phyloP scores from a whole-genome alignment of 2,113 vertebrate genomes.

The Dissostichus mawsoni region DNA sequence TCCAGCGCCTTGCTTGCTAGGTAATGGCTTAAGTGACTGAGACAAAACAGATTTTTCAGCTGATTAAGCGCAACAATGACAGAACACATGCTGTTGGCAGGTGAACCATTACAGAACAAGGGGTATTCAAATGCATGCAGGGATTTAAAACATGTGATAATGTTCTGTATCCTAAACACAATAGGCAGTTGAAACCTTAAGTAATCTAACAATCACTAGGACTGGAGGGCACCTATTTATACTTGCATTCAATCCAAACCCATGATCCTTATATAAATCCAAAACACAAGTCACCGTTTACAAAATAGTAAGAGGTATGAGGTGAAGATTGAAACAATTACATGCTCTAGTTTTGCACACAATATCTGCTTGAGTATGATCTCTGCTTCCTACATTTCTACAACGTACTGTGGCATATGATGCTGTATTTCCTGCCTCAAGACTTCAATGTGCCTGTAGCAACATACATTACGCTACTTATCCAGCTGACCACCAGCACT shows the following conservation, averaged over 20 bases:
- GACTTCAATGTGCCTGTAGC: slow-evolving; percentile 6
- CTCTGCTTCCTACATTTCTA: background rate
- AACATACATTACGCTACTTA: slow-evolving; percentile 3
- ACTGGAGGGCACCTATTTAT: background rate
- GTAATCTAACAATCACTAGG: background rate
- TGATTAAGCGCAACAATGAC: slow-evolving; percentile 22
- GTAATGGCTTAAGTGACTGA: slow-evolving; percentile 23
- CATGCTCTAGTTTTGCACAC: background rate
- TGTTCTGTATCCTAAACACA: background rate
- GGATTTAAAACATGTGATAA: background rate
- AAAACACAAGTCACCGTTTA: background rate
- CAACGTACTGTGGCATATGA: background rate
- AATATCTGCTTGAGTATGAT: background rate
- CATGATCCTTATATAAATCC: background rate
- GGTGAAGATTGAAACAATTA: background rate
- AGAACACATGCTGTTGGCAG: slow-evolving; percentile 16
- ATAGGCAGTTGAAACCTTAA: background rate
- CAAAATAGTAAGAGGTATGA: background rate
- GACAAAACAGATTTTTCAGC: slow-evolving; percentile 30
- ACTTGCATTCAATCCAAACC: background rate
- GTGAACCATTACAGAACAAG: slow-evolving; percentile 13
- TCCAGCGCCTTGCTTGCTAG: background rate
- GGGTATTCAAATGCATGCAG: slow-evolving; percentile 18
- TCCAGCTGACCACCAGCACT: slow-evolving; percentile 28
- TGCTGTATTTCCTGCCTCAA: background rate